Base-by-base conservation (phyloP, 2,888 invertebrate species). In the Aphidoletes aphidimyza region DNA sequence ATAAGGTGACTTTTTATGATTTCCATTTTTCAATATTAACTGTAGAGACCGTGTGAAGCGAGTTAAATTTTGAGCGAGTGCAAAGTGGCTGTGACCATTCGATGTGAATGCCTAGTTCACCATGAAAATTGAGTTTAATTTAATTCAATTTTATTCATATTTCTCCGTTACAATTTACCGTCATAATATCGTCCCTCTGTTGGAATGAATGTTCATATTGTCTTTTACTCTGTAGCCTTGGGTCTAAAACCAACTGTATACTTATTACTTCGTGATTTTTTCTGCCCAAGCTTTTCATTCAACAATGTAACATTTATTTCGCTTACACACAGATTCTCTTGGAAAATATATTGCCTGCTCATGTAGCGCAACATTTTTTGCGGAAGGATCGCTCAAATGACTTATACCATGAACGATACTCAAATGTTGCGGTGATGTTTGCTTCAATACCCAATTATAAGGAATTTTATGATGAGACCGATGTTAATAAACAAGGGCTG, bases 401-500 rank as follows among this genome's bases (percentile, higher is more conserved):
- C 86, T 90, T 98, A 0, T 99, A 99, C 90, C 98, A 98, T 89
- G 97, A 98, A 89, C 92, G 96, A 69, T 98, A 98, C 89, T 94
- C 94, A 22, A 95, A 95, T 87, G 97, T 98, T 85, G 97, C 97
- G 0, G 98, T 99, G 9, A 98, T 98, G 98, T 99, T 99, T 89
- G 98, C 98, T 0, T 98, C 98, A 0, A 98, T 99, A 87, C 98
- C 98, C 6, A 98, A 98, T 90, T 99, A 98, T 90, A 97, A 97
- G 89, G 97, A 98, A 90, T 98, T 98, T 89, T 98, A 98, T 88
- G 97, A 97, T 88, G 97, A 98, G 89, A 97, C 95, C n/a, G 97
- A 98, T 88, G 96, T 98, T 86, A 98, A 97, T 88, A 97, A 98
- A 87, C 98, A 98, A 89, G 98, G 98, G 0, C 91, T 98, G 54